These are phyloP conservation scores for Metopia argyrocephala DNA, from an alignment of 2,888 invertebrate species.

Conservation along the genomic window DNA sequence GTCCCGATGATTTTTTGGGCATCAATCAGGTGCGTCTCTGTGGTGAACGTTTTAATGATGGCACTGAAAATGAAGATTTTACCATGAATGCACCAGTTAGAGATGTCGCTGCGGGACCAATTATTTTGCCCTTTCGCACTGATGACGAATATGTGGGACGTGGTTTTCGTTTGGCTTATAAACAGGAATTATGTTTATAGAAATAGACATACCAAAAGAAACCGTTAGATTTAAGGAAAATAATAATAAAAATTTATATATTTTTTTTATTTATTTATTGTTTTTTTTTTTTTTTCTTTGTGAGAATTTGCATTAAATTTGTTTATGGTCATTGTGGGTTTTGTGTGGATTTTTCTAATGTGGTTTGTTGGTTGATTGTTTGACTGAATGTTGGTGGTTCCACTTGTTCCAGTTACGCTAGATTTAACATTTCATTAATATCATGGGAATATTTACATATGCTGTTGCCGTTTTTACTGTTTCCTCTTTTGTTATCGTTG, in stretches of 20 bases:
- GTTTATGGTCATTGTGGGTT: slow-evolving; percentile 62
- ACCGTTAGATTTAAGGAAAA: slow-evolving; percentile 27
- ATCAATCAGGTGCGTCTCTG: slow-evolving; percentile 85
- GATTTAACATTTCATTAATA: slow-evolving; percentile 64
- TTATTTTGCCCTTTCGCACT: slow-evolving; percentile 84
- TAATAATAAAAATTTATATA: slow-evolving; percentile 13
- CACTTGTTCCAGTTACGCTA: slow-evolving; percentile 67
- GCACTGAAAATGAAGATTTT: slow-evolving; percentile 80
- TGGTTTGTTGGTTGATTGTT: slow-evolving; percentile 11
- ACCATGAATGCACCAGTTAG: slow-evolving; percentile 84
- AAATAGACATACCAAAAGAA: slow-evolving; percentile 6
- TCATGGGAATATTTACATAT: slow-evolving; percentile 61
- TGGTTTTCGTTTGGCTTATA: slow-evolving; percentile 85
- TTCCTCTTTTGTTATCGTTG: no score
- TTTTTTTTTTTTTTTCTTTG: background rate
- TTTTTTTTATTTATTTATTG: background rate
- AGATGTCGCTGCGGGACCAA: slow-evolving; percentile 85
- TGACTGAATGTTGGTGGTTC: slow-evolving; percentile 39
- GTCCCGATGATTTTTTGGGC: slow-evolving; percentile 86
- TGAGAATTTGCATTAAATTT: slow-evolving; percentile 65
- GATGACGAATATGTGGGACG: slow-evolving; percentile 83
- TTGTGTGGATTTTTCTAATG: slow-evolving; percentile 7
- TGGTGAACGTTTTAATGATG: slow-evolving; percentile 87
- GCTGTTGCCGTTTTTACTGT: slow-evolving; percentile 13
- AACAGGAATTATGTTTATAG: slow-evolving; percentile 83